A percentile compares a stretch with the other conserved stretches of the same genome.
Conservation (phyloP, 2,113 vertebrate species). For the Parotia lawesii region DNA sequence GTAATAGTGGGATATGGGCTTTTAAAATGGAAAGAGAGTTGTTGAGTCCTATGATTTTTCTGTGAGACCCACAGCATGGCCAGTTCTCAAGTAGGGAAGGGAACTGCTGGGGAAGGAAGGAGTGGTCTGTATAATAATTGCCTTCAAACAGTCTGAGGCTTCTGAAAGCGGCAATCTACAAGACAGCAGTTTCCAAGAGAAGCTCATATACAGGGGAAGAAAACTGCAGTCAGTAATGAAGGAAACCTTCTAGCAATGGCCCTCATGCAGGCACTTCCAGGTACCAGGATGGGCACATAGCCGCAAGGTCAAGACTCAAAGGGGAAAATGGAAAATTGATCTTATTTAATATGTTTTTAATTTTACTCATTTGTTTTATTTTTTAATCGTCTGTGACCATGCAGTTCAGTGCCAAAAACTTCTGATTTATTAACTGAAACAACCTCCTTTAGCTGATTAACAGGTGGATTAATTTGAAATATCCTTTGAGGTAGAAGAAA, state of each 20-base stretch:
- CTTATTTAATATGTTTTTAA: not conserved
- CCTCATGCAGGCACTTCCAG: not conserved
- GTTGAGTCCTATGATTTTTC: not conserved
- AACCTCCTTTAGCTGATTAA: not conserved
- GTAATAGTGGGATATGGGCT: constrained; percentile 4
- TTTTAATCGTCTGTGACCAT: not conserved
- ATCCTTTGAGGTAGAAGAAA: not conserved
- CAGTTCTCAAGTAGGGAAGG: not conserved
- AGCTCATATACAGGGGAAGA: not conserved
- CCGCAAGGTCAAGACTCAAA: not conserved
- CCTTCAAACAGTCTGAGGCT: not conserved
- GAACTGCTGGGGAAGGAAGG: not conserved
- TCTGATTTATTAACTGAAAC: not conserved
- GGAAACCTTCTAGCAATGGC: not conserved
- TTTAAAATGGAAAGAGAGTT: not conserved
- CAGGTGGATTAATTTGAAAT: not conserved
- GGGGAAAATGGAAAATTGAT: not conserved
- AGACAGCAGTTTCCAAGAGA: not conserved
- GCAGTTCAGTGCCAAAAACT: not conserved
- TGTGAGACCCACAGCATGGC: not conserved
- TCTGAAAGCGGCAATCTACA: not conserved
- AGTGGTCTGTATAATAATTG: not conserved
- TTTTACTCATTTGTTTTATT: not conserved
- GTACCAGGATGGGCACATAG: not conserved
- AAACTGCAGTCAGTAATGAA: not conserved